phyloP scores from a whole-genome alignment of 2,113 vertebrate species.

The Onychostruthus taczanowskii region DNA sequence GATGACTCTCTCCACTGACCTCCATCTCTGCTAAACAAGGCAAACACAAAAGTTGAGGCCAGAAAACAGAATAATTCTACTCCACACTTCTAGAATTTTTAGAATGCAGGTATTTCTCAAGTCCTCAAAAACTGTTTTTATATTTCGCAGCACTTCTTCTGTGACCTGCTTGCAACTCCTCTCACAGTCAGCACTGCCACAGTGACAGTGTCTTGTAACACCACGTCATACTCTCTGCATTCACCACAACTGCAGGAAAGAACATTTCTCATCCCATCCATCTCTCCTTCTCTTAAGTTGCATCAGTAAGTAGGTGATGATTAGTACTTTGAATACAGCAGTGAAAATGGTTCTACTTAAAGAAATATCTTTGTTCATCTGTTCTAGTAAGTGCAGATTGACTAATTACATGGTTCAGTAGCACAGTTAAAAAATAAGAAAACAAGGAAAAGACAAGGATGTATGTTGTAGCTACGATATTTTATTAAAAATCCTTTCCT shows the following conservation, averaged over 20 bases:
- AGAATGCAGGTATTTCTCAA: background rate
- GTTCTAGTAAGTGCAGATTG: constrained; percentile 8
- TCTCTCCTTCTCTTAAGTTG: background rate
- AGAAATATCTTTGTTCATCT: constrained; percentile 5
- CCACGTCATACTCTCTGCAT: background rate
- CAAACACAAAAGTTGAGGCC: background rate
- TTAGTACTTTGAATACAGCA: background rate
- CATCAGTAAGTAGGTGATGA: constrained; percentile 7
- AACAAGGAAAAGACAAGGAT: background rate
- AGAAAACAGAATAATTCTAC: background rate
- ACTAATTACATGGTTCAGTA: constrained; percentile 10
- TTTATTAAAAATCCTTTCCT: too few species aligned
- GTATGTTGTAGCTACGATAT: too few species aligned
- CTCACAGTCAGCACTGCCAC: constrained; percentile 4
- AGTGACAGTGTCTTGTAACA: background rate
- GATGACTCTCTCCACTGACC: background rate
- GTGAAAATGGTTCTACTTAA: constrained; percentile 53
- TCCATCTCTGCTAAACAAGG: background rate
- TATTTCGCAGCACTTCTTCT: background rate
- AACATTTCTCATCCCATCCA: background rate
- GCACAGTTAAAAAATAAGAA: background rate
- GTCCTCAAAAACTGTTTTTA: background rate
- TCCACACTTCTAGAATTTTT: background rate
- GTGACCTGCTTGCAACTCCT: background rate
- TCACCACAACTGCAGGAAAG: background rate